Base-by-base conservation (phyloP, 2,113 vertebrate species). In the Salvator merianae region DNA sequence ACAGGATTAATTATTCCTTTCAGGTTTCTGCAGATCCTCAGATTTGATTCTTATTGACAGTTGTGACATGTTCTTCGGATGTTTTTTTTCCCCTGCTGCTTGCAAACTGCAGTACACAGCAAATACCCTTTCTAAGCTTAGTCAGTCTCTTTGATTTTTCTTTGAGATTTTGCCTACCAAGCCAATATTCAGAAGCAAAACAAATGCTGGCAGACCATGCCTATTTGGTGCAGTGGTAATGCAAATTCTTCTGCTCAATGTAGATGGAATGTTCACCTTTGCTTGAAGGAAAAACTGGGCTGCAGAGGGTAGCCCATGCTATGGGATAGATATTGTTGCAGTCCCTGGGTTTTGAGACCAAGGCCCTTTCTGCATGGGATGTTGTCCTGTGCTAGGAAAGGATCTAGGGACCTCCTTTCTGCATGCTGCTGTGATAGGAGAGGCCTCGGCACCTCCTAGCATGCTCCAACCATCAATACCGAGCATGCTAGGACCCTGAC, bases 31-130 rank as follows among this genome's bases (percentile, higher is more conserved):
- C 69, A 85, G 84, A 73, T 43, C 0, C 62, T 0, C 13, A 43
- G 26, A 14, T 82, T 26, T 62, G 63, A 66, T 78, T 87, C 70
- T 69, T 85, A 83, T 1, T 89, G 85, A 79, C 65, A 81, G 28
- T 30, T 81, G 55, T 82, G 76, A 74, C 1, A 7, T 22, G 55
- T 83, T 87, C 87, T 65, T 50, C 59, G 28, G 47, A 87, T 7
- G 4, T 38, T 72, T 30, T 59, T 47, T 20, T 59, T n/a, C n/a
- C 20, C 20, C 70, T 0, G 0, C 26, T 70, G 65, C 38, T 30
- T 87, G 72, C 40, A 40, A 26, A 2, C 36, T 68, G 9, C 70
- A 77, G 73, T 59, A 28, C 79, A 70, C 36, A 77, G 43, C n/a
- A 81, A 87, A 82, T 63, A 55, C 50, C 0, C 0, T 40, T 77